phyloP scores from a whole-genome alignment of 1,140 invertebrate genomes.

The Musca domestica region DNA sequence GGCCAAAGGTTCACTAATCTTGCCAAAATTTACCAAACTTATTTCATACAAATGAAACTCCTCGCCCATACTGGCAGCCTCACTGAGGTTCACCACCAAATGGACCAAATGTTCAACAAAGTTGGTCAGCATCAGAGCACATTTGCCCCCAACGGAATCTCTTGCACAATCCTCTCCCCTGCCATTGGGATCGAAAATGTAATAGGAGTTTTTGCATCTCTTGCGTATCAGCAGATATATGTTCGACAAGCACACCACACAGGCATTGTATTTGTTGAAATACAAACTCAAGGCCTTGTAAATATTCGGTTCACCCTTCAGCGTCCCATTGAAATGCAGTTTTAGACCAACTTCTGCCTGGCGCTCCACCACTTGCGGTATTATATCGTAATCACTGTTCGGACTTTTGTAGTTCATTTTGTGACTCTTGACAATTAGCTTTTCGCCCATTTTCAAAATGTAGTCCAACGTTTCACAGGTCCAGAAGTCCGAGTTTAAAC shows the following conservation, averaged over 20 bases:
- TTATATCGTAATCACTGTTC: constrained; percentile 42
- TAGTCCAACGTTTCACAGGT: constrained; percentile 40
- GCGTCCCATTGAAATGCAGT: constrained; percentile 37
- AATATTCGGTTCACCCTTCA: constrained; percentile 47
- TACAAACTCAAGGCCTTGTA: constrained; percentile 41
- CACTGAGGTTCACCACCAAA: constrained; percentile 41
- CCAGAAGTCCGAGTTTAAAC: constrained; percentile 49
- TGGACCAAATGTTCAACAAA: constrained; percentile 46
- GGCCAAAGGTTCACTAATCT: constrained; percentile 32
- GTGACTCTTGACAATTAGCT: constrained; percentile 35
- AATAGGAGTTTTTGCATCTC: constrained; percentile 42
- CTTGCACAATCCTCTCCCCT: constrained; percentile 38
- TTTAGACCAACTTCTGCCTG: constrained; percentile 36
- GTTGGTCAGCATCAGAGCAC: constrained; percentile 40
- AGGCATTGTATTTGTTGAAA: constrained; percentile 46
- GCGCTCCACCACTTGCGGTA: constrained; percentile 40
- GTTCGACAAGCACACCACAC: constrained; percentile 38
- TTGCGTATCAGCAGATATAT: constrained; percentile 50
- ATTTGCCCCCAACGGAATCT: constrained; percentile 41
- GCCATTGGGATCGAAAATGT: constrained; percentile 50
- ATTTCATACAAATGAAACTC: constrained; percentile 49
- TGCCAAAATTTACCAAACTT: constrained; percentile 38
- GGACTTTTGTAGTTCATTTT: constrained; percentile 36
- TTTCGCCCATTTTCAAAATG: constrained; percentile 41
- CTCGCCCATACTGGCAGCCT: constrained; percentile 28